Conservation (phyloP, 2,888 invertebrate genomes). For the Odontocolon sp. region DNA sequence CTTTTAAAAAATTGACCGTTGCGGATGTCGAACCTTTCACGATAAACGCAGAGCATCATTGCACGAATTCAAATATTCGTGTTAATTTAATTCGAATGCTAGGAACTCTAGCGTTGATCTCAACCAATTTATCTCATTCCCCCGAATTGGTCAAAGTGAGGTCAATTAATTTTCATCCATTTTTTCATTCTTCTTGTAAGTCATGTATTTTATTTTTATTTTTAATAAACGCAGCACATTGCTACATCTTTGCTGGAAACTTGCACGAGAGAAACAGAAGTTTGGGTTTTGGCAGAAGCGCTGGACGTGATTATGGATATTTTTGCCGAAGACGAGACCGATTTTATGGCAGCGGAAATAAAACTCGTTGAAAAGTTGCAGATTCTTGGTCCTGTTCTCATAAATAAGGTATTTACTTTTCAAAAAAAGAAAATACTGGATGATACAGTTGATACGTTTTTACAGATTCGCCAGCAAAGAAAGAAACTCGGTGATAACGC, state of each 20-base stretch:
- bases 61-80: conserved; percentile 68
- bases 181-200: neutral
- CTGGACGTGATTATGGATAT: conserved; percentile 89
- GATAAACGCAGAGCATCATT: conserved; percentile 69
- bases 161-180: neutral
- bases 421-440: neutral
- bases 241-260: conserved; percentile 85
- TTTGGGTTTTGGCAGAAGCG: conserved; percentile 89
- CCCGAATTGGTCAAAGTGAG: conserved; percentile 69
- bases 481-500: conserved; percentile 86
- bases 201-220: neutral
- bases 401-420: conserved; percentile 83
- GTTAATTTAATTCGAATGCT: conserved; percentile 72
- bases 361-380: conserved; percentile 85
- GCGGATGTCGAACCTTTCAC: conserved; percentile 84
- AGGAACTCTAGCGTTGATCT: conserved; percentile 70
- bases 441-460: conserved; percentile 61
- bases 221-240: conserved; percentile 74
- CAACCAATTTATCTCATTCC: conserved; percentile 55
- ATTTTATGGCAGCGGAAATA: conserved; percentile 85
- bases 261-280: conserved; percentile 83
- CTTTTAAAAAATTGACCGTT: conserved; percentile 83
- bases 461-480: conserved; percentile 85
- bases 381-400: conserved; percentile 84
- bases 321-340: conserved; percentile 89